phyloP scores from a whole-genome alignment of 1,140 invertebrate genomes.

The Homalodisca vitripennis region DNA sequence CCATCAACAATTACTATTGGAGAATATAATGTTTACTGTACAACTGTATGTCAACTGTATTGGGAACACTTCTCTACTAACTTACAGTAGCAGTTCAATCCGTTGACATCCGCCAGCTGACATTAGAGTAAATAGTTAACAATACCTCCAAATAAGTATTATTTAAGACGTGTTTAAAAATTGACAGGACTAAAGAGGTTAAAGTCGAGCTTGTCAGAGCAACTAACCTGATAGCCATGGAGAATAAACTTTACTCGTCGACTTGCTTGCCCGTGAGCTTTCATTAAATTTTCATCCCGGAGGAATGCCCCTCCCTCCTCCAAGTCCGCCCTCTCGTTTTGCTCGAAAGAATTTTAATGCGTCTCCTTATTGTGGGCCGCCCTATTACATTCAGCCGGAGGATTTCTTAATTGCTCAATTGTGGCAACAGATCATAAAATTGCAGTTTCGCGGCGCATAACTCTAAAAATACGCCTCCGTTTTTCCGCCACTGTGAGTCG shows the following conservation, averaged over 20 bases:
- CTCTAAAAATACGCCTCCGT: neutral
- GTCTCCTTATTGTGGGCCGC: neutral
- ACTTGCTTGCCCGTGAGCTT: neutral
- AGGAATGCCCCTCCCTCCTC: conserved; percentile 14
- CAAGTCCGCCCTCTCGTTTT: neutral
- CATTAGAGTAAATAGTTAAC: no score
- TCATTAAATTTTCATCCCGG: conserved; percentile 18
- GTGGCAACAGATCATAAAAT: neutral
- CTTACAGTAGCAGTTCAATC: no score
- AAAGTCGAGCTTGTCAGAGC: neutral
- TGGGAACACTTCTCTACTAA: no score
- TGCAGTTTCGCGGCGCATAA: neutral
- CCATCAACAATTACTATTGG: no score
- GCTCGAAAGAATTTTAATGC: conserved; percentile 13
- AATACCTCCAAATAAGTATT: no score
- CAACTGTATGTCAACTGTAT: no score
- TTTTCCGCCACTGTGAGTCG: no score
- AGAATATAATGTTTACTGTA: no score
- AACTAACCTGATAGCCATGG: neutral
- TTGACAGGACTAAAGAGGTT: neutral
- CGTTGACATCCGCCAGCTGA: no score
- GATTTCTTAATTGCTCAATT: neutral
- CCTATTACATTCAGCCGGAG: neutral
- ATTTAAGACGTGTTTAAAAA: neutral
- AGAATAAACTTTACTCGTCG: no score